These are phyloP conservation scores for Operophtera brumata DNA, from an alignment of 2,888 invertebrate species.

Conservation along the genomic window DNA sequence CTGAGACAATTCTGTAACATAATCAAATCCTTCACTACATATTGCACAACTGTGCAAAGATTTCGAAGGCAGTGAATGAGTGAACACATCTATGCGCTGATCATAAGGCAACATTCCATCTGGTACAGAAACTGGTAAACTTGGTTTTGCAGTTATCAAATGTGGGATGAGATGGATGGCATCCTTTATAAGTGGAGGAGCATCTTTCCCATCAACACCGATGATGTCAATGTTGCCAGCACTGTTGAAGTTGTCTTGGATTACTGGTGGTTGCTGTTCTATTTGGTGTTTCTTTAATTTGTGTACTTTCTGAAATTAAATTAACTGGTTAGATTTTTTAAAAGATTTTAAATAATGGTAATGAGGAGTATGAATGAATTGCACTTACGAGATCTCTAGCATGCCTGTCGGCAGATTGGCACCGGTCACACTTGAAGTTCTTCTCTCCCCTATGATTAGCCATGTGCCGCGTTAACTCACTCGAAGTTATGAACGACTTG, in stretches of 20 bases:
- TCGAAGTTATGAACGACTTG: conserved; percentile 82
- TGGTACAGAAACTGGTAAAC: conserved; percentile 37
- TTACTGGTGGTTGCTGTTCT: conserved; percentile 30
- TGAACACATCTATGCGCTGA: conserved; percentile 49
- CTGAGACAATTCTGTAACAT: conserved; percentile 54
- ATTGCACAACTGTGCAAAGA: conserved; percentile 51
- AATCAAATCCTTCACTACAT: conserved; percentile 62
- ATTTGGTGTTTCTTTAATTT: conserved; percentile 66
- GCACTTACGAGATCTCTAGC: conserved; percentile 77
- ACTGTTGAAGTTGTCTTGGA: conserved; percentile 23
- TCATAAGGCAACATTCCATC: conserved; percentile 43
- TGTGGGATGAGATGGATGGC: conserved; percentile 52
- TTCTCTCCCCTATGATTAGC: conserved; percentile 80
- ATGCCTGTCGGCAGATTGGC: conserved; percentile 78
- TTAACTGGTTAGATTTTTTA: not conserved
- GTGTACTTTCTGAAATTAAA: conserved; percentile 64
- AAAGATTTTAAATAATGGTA: too few species aligned
- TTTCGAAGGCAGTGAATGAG: conserved; percentile 33
- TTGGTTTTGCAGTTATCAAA: conserved; percentile 46
- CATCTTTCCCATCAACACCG: conserved; percentile 61
- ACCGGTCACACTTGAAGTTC: conserved; percentile 81
- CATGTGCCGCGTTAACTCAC: conserved; percentile 82
- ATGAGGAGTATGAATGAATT: too few species aligned
- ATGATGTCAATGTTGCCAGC: conserved; percentile 61
- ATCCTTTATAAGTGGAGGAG: conserved; percentile 47